Evolutionary conservation across 2,113 vertebrate genomes (phyloP).

Genomic region (Kryptolebias marmoratus): DNA sequence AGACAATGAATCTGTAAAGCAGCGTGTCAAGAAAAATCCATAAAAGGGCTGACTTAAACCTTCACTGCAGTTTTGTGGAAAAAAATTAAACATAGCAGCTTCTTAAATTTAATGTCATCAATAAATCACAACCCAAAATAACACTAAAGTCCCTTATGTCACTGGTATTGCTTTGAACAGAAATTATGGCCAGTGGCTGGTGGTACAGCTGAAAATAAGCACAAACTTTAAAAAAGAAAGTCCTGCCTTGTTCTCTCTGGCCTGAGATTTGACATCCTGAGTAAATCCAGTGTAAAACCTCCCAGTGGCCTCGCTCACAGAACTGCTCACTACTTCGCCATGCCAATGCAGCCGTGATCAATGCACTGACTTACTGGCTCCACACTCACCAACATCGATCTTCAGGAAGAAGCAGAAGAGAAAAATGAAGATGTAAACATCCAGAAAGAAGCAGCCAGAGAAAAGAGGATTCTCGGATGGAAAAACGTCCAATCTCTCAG

Average conservation of each 20-base stretch:
- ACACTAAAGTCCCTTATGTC: neutral
- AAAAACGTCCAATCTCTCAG: conserved; percentile 35
- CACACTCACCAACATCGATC: conserved; percentile 55
- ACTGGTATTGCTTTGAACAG: neutral
- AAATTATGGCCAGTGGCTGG: conserved; percentile 7
- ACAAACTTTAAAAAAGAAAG: conserved; percentile 34
- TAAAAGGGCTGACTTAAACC: too few species aligned
- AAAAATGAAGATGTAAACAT: conserved; percentile 39
- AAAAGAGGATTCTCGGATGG: conserved; percentile 35
- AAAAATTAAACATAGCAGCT: neutral
- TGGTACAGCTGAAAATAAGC: conserved; percentile 1
- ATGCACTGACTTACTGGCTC: conserved; percentile 62
- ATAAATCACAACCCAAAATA: neutral
- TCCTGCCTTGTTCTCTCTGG: conserved; percentile 10
- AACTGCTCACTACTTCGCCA: conserved; percentile 31
- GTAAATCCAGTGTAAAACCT: conserved; percentile 37
- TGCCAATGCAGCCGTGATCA: conserved; percentile 55
- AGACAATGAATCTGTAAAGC: too few species aligned
- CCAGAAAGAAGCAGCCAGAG: conserved; percentile 39
- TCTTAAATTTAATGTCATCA: too few species aligned
- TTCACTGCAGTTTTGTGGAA: neutral
- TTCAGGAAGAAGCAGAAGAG: conserved; percentile 37
- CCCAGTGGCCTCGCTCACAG: conserved; percentile 51
- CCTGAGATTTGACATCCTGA: conserved; percentile 3
- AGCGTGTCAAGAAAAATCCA: too few species aligned